These are phyloP conservation scores for Xiphydria camelus DNA, from an alignment of 2,888 invertebrate genomes.

Conservation along the genomic window DNA sequence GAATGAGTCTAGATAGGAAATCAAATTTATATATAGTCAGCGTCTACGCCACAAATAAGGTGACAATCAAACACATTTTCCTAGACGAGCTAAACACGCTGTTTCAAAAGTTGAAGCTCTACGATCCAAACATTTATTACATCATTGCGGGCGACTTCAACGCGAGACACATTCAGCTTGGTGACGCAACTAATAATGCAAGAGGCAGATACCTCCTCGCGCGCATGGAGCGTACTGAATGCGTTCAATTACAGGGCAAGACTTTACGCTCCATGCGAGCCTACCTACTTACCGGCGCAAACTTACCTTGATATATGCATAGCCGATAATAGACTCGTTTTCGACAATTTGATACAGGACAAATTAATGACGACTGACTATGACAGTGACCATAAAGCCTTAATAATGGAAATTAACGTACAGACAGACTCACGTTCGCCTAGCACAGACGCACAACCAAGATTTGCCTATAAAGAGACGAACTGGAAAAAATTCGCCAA, in stretches of 20 bases:
- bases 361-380: slow-evolving; percentile 3
- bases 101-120: background rate
- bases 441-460: no score
- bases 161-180: background rate
- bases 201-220: slow-evolving; percentile 2
- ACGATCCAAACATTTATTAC: background rate
- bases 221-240: background rate
- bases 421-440: background rate
- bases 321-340: slow-evolving; percentile 1
- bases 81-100: background rate
- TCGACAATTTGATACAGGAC: background rate
- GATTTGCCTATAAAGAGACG: slow-evolving; percentile 1
- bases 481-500: slow-evolving; percentile 3
- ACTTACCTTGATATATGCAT: slow-evolving; percentile 6
- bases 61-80: background rate
- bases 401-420: background rate
- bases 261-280: background rate
- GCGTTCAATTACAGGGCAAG: background rate
- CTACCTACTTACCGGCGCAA: slow-evolving; percentile 5
- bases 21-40: slow-evolving; percentile 13
- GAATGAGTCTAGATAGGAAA: slow-evolving; percentile 2
- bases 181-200: background rate
- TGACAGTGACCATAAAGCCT: slow-evolving; percentile 10
- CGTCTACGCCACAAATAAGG: slow-evolving; percentile 7
- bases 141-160: background rate